Evolutionary conservation across 2,888 invertebrate genomes (phyloP).

Genomic region (Noctua comes): DNA sequence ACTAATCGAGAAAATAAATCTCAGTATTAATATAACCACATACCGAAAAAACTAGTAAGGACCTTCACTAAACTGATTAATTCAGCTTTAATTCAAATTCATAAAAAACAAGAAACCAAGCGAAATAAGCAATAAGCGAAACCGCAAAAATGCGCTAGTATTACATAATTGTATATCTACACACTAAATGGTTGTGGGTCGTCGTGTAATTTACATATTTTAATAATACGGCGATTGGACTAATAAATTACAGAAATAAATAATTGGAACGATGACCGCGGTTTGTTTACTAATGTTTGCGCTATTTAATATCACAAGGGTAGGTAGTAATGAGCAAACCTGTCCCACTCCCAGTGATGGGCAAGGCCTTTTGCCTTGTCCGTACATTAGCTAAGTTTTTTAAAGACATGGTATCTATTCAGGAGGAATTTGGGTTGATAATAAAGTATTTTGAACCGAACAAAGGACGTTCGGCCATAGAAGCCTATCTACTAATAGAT

Average conservation of each 20-base stretch:
- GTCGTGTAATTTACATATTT: slow-evolving; percentile 50
- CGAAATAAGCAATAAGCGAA: slow-evolving; percentile 3
- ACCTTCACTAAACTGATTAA: neutral
- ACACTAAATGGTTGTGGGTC: slow-evolving; percentile 12
- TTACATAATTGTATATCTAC: slow-evolving; percentile 14
- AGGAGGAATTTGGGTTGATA: neutral
- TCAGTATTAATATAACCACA: neutral
- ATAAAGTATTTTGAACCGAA: neutral
- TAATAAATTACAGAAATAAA: slow-evolving; percentile 45
- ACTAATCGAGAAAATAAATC: neutral
- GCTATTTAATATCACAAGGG: slow-evolving; percentile 1
- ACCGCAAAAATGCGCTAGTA: neutral
- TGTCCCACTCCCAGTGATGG: too few species aligned
- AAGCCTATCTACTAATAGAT: neutral
- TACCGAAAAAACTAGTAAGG: neutral
- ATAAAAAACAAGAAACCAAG: too few species aligned
- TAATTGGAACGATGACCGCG: slow-evolving; percentile 29
- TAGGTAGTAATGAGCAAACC: neutral
- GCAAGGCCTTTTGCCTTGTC: neutral
- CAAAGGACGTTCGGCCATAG: neutral
- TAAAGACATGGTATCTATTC: neutral
- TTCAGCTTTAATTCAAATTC: neutral
- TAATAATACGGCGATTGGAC: slow-evolving; percentile 39
- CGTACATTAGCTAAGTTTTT: neutral
- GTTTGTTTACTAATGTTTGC: slow-evolving; percentile 37